A percentile compares a stretch with the other conserved stretches of the same genome.
Conservation (phyloP, 2,888 invertebrate genomes). For the Leucania comma region DNA sequence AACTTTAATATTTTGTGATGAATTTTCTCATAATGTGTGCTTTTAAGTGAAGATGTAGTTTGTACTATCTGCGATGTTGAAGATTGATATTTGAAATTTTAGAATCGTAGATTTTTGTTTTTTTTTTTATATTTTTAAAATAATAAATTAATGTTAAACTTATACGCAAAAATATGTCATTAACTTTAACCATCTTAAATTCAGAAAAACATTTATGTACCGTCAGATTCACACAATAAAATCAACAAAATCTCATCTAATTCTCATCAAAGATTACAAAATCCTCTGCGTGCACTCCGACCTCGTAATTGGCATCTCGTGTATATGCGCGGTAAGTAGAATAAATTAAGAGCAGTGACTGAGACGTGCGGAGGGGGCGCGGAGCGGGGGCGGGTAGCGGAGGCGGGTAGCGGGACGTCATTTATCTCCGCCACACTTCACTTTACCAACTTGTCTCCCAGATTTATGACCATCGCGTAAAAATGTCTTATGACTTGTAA, state of each 20-base stretch:
- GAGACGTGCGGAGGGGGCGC: conserved; percentile 4
- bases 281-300: conserved; percentile 17
- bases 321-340: conserved; percentile 62
- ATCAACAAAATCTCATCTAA: conserved; percentile 1
- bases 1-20: conserved; percentile 15
- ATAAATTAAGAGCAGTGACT: conserved; percentile 67
- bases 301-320: conserved; percentile 65
- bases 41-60: neutral
- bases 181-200: too few species aligned
- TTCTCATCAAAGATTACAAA: neutral
- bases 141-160: too few species aligned
- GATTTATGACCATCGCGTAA: conserved; percentile 71
- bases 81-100: neutral
- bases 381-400: neutral
- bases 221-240: too few species aligned
- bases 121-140: too few species aligned
- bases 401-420: conserved; percentile 29
- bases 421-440: conserved; percentile 70
- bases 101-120: too few species aligned
- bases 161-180: too few species aligned
- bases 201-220: too few species aligned
- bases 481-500: conserved; percentile 64
- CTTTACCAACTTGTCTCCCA: conserved; percentile 75
- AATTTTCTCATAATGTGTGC: conserved; percentile 4
- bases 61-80: neutral